These are phyloP conservation scores for Spondyliosoma cantharus DNA, from an alignment of 2,797 vertebrate genomes.

Conservation along the genomic window DNA sequence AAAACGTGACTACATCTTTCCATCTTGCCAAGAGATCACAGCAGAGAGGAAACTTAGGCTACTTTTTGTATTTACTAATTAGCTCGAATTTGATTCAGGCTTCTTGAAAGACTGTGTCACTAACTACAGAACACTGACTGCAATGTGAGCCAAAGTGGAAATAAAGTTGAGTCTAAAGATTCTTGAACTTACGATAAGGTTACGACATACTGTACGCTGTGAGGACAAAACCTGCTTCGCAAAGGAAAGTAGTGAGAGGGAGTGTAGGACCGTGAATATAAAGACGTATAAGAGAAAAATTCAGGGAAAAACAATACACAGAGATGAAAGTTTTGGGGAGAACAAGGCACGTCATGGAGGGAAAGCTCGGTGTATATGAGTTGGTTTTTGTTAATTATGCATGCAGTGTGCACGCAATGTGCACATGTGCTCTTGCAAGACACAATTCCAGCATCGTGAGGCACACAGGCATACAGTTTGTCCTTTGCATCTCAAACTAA, in stretches of 20 bases:
- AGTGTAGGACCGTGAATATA: background rate
- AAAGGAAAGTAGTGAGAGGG: background rate
- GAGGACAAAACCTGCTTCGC: slow-evolving; percentile 26
- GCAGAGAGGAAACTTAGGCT: background rate
- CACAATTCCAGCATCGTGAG: background rate
- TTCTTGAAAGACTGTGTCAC: slow-evolving; percentile 3
- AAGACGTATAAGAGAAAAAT: background rate
- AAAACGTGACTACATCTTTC: slow-evolving; percentile 48
- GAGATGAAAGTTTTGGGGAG: slow-evolving; percentile 21
- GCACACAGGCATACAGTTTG: background rate
- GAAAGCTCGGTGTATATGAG: background rate
- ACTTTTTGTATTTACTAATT: slow-evolving; percentile 40
- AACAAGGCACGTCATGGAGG: slow-evolving; percentile 27
- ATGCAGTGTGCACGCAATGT: background rate
- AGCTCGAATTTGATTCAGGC: slow-evolving; percentile 21
- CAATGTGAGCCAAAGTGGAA: background rate
- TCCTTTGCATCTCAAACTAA: background rate
- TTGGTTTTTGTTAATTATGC: background rate
- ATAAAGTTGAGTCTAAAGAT: background rate
- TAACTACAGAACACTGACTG: background rate
- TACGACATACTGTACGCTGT: slow-evolving; percentile 1
- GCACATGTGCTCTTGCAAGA: slow-evolving; percentile 1
- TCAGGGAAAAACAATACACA: background rate
- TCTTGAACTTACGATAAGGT: background rate
- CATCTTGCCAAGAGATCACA: slow-evolving; percentile 45